Conservation (phyloP, 2,888 invertebrate genomes). For the Prenolepis imparis region DNA sequence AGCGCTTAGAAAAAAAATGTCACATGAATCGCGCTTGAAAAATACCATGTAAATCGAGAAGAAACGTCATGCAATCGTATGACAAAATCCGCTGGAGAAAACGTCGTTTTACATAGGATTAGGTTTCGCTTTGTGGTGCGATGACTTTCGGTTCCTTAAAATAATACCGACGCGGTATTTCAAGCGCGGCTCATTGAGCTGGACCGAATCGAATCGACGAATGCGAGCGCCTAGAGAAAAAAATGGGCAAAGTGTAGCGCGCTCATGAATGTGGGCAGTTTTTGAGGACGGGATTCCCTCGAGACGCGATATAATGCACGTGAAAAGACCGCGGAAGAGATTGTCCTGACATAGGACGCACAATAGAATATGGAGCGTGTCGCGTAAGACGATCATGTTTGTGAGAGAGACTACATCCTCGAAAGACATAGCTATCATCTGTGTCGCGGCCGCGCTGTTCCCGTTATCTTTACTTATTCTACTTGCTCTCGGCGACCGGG, state of each 20-base stretch:
- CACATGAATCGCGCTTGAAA: neutral
- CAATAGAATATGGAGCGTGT: slow-evolving; percentile 67
- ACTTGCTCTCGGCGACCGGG: slow-evolving; percentile 57
- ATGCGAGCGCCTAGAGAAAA: slow-evolving; percentile 22
- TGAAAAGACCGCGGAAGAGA: slow-evolving; percentile 46
- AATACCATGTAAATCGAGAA: neutral
- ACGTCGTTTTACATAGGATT: neutral
- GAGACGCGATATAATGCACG: slow-evolving; percentile 7
- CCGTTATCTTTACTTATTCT: slow-evolving; percentile 72
- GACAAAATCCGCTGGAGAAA: neutral
- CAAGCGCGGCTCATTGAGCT: neutral
- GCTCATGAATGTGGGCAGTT: slow-evolving; percentile 13
- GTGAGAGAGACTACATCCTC: slow-evolving; percentile 42
- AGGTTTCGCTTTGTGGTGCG: neutral
- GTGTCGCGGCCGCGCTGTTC: slow-evolving; percentile 69
- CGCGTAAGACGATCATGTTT: slow-evolving; percentile 16
- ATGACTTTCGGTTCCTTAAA: slow-evolving; percentile 21
- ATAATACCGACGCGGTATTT: slow-evolving; percentile 27
- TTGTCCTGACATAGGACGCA: slow-evolving; percentile 48
- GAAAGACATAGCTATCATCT: slow-evolving; percentile 71
- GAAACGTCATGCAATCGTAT: slow-evolving; percentile 5
- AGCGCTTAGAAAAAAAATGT: neutral
- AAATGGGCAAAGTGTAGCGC: neutral
- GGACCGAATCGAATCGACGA: slow-evolving; percentile 57
- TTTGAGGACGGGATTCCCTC: slow-evolving; percentile 28